Evolutionary conservation across 2,113 vertebrate species (phyloP).

Genomic region (Hypomesus transpacificus): DNA sequence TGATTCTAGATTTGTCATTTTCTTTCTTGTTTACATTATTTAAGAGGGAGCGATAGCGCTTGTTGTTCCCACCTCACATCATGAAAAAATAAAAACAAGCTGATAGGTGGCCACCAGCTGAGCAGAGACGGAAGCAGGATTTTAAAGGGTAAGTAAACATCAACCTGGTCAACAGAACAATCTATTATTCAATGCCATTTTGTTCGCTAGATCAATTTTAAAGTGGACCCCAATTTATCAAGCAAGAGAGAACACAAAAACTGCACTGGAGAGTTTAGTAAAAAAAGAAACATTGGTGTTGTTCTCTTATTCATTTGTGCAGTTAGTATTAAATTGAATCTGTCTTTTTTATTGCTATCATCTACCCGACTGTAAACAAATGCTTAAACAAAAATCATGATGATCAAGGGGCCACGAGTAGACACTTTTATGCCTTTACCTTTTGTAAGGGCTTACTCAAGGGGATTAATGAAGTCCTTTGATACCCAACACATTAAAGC

Average conservation of each 20-base stretch:
- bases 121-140: constrained; percentile 84
- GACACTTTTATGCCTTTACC: neutral
- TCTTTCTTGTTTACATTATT: constrained; percentile 69
- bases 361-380: neutral
- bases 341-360: neutral
- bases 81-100: constrained; percentile 92
- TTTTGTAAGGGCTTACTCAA: neutral
- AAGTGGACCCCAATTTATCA: constrained; percentile 73
- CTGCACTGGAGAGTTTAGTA: too few relatives aligned
- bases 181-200: constrained; percentile 90
- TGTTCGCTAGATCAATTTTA: constrained; percentile 78
- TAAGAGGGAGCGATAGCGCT: constrained; percentile 80
- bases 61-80: constrained; percentile 85
- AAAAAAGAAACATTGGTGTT: neutral
- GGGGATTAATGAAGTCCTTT: neutral
- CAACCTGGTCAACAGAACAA: constrained; percentile 83
- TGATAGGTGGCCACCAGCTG: constrained; percentile 91
- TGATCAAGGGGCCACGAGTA: neutral
- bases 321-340: neutral
- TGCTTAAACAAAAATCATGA: constrained; percentile 21
- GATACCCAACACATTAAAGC: neutral
- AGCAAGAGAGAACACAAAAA: constrained; percentile 54
- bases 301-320: neutral
- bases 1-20: constrained; percentile 70
- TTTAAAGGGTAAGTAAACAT: constrained; percentile 90